A percentile compares a stretch with the other conserved stretches of the same genome.
These are phyloP conservation scores for Sipha maydis DNA, from an alignment of 2,888 invertebrate genomes.

Conservation along the genomic window DNA sequence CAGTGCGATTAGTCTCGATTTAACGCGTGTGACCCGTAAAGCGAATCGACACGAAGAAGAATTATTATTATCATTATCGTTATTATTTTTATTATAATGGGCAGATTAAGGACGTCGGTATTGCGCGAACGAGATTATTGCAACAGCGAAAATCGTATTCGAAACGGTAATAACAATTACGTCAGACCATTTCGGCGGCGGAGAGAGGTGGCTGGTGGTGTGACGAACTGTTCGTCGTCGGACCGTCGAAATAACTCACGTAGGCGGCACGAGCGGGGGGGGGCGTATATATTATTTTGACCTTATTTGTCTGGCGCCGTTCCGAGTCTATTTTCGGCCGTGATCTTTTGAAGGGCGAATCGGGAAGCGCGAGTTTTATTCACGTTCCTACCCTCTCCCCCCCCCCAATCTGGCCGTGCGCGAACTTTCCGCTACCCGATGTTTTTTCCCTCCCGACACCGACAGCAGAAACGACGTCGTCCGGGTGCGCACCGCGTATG, in stretches of 20 bases:
- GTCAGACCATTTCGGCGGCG: background rate
- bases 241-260: constrained; percentile 18
- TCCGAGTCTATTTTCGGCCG: constrained; percentile 58
- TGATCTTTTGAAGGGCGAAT: constrained; percentile 35
- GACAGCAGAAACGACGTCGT: no score
- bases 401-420: no score
- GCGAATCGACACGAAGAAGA: background rate
- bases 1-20: background rate
- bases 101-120: background rate
- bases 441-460: background rate
- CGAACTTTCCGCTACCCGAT: no score
- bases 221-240: background rate
- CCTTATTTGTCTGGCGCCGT: constrained; percentile 40
- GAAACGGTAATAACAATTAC: background rate
- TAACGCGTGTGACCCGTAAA: background rate
- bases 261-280: constrained; percentile 17
- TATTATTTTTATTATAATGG: background rate
- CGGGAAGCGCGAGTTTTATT: background rate
- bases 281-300: background rate
- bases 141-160: no score
- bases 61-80: no score
- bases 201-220: no score
- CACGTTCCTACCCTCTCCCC: no score
- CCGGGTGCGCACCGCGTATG: no score
- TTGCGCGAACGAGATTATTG: background rate